Conservation (phyloP, 2,797 vertebrate genomes). For the Lepilemur septentrionalis region DNA sequence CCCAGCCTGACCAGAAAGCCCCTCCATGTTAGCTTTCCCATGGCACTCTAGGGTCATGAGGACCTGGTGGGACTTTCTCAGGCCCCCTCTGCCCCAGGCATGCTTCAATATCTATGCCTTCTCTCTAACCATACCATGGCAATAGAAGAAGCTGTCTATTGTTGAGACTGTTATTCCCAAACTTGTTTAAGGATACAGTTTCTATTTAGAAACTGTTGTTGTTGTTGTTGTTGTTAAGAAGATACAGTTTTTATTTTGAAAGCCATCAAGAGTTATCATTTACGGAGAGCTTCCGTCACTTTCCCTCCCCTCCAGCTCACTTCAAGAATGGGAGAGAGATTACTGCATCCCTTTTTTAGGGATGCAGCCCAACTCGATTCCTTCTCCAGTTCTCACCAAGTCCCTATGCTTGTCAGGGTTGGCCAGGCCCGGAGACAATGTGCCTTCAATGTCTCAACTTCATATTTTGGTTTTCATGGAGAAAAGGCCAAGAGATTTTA, state of each 20-base stretch:
- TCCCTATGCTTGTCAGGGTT: neutral
- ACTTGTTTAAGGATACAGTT: neutral
- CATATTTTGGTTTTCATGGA: neutral
- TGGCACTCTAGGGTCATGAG: neutral
- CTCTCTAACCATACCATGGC: neutral
- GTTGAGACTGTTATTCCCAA: neutral
- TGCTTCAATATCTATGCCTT: neutral
- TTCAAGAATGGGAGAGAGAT: neutral
- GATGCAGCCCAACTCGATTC: neutral
- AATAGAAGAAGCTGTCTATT: neutral
- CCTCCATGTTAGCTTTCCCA: neutral
- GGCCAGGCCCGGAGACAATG: neutral
- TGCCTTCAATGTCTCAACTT: neutral
- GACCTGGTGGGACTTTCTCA: neutral
- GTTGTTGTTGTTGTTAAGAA: neutral
- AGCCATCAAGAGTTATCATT: neutral
- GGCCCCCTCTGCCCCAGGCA: neutral
- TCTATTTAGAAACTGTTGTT: neutral
- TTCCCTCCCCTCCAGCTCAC: neutral
- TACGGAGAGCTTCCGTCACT: neutral
- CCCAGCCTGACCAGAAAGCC: neutral
- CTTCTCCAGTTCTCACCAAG: neutral
- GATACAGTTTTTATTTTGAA: neutral
- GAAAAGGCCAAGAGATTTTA: neutral
- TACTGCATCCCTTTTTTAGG: neutral